Evolutionary conservation across 2,888 invertebrate species (phyloP), one percentile per base, ranked within the genome.

Genomic region (Harpagoxenus sublaevis): DNA sequence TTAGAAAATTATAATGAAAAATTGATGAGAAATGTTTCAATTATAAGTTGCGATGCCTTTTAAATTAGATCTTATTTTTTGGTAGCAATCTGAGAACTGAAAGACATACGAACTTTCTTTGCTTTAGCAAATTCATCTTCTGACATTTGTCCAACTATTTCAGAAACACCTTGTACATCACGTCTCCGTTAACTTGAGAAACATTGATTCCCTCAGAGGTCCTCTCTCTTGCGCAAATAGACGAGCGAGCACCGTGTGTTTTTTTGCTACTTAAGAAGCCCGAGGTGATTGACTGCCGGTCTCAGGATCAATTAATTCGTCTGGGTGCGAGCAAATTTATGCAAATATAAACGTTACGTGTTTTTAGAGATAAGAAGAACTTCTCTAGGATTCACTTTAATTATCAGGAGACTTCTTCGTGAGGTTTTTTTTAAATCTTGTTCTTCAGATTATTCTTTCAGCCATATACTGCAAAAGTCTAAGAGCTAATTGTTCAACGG

Each of bases 241-340:
- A 1, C 10, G 28, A 65, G 15, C 39, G 28, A 45, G 53, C 18
- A 12, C 15, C 39, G 35, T 39, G 45, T 71, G 39, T 57, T 71
- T 79, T 3, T 70, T 79, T 79, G 57, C 57, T 45, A 45, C 60
- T 48, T 48, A 39, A 79, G 48, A 60, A 71, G 18, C 39, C 39
- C 35, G 18, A 48, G 15, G 12, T 60, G 71, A 71, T 79, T 18
- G 73, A 28, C 48, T 62, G 48, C 23, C 23, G 73, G 28, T 48
- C 18, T n/a, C 28, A 2, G 53, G 39, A 65, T 71, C 60, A 60
- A 71, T 71, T 51, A 60, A 48, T 60, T 62, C 6, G 12, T 71
- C 48, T 48, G 48, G 62, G 10, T 48, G 35, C 60, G 60, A 39
- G 10, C 5, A 48, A 60, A 79, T 79, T 79, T 28, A 62, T 79